Evolutionary conservation across 2,888 invertebrate genomes (phyloP).

Genomic region (Lithophane leautieri): DNA sequence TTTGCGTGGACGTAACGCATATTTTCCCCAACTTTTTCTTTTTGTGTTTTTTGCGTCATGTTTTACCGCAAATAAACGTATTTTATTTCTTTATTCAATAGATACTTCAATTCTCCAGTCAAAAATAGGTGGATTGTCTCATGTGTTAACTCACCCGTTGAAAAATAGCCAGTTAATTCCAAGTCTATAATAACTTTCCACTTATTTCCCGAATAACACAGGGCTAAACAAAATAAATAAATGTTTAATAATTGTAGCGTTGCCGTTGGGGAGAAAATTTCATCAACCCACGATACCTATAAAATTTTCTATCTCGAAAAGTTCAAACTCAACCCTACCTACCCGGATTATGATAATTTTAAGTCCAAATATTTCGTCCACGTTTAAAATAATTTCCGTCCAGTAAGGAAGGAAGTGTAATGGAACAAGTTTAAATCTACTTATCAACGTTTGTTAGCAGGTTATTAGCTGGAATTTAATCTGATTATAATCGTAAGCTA

Average conservation of each 20-base stretch:
- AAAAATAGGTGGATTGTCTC: neutral
- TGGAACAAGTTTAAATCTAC: conserved; percentile 81
- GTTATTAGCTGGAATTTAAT: conserved; percentile 60
- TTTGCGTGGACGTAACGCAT: no score
- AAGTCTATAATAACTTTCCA: neutral
- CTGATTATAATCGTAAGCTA: conserved; percentile 53
- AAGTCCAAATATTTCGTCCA: conserved; percentile 81
- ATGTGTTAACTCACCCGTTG: neutral
- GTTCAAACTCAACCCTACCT: conserved; percentile 48
- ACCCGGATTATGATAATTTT: conserved; percentile 85
- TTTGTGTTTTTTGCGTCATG: no score
- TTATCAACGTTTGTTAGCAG: conserved; percentile 72
- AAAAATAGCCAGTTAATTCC: neutral
- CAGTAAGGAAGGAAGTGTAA: conserved; percentile 75
- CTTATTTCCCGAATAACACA: neutral
- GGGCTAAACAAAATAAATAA: conserved; percentile 9
- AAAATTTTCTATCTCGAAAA: conserved; percentile 34
- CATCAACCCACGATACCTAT: neutral
- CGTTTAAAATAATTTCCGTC: conserved; percentile 85
- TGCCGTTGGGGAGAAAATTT: neutral
- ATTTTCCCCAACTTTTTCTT: no score
- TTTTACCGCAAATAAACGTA: no score
- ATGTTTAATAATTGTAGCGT: conserved; percentile 24
- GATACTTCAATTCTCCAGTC: neutral
- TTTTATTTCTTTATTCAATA: neutral